Conservation (phyloP, 37 sponge, comb jelly and placozoan species). For the Petrosia ficiformis region DNA sequence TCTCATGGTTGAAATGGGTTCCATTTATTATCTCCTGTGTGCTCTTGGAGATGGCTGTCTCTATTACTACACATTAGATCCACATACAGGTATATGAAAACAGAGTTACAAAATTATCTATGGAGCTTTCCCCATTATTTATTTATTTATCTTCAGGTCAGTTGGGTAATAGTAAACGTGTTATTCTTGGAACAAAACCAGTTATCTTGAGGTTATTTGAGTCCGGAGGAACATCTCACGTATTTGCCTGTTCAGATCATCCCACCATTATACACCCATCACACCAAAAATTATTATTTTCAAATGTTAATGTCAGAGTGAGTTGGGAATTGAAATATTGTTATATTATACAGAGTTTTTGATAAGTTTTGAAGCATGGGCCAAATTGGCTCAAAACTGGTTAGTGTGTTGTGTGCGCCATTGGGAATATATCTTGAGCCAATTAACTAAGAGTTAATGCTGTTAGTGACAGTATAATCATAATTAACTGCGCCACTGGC, state of each 20-base stretch:
- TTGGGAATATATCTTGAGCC: too few species aligned
- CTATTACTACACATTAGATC: slow-evolving; percentile 76
- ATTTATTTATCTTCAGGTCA: slow-evolving; percentile 19
- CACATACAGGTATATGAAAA: slow-evolving; percentile 37
- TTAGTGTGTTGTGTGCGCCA: too few species aligned
- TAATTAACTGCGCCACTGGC: too few species aligned
- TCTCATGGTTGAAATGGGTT: slow-evolving; percentile 66
- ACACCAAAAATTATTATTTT: slow-evolving; percentile 87
- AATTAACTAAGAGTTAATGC: too few species aligned
- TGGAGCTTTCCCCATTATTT: background rate
- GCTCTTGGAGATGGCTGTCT: slow-evolving; percentile 92
- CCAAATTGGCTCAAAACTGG: too few species aligned
- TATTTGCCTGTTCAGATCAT: slow-evolving; percentile 94
- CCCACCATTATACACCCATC: slow-evolving; percentile 93
- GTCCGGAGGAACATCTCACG: slow-evolving; percentile 51
- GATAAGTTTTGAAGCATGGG: too few species aligned
- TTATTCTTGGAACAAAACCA: slow-evolving; percentile 87
- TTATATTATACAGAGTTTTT: too few species aligned
- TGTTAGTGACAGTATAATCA: too few species aligned
- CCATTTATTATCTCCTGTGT: slow-evolving; percentile 69
- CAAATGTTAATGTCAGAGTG: slow-evolving; percentile 91
- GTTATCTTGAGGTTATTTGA: slow-evolving; percentile 67
- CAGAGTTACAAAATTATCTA: background rate
- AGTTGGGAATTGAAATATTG: too few species aligned
- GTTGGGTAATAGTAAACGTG: slow-evolving; percentile 43